phyloP scores from a whole-genome alignment of 2,113 vertebrate species.

The Columba janthina region DNA sequence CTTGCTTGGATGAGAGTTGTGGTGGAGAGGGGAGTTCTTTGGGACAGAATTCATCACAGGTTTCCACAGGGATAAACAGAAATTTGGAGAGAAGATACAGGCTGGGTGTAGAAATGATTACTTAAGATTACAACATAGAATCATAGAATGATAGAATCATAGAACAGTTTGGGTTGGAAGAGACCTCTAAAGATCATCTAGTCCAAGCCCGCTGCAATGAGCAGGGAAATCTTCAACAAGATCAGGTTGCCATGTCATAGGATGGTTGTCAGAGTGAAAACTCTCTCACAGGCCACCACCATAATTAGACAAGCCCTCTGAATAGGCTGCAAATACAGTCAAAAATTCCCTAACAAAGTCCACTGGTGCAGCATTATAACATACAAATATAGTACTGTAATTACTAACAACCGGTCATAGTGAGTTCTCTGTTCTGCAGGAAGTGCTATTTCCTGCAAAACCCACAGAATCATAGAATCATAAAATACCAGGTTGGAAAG shows the following conservation, averaged over 20 bases:
- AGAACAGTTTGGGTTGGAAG: no score
- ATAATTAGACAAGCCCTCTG: neutral
- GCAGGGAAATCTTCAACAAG: no score
- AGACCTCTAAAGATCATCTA: no score
- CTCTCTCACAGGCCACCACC: neutral
- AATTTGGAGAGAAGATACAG: neutral
- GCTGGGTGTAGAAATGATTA: neutral
- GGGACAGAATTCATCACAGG: neutral
- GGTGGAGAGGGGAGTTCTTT: neutral
- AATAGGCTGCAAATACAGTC: neutral
- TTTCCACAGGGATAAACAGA: neutral
- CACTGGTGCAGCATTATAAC: neutral
- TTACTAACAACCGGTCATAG: neutral
- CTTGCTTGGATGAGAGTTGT: neutral
- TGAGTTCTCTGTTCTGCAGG: neutral
- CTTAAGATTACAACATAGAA: neutral
- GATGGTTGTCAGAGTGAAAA: neutral
- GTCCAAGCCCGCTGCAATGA: no score
- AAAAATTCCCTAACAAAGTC: neutral
- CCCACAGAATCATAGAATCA: no score
- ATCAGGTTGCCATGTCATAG: neutral
- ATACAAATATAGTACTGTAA: neutral
- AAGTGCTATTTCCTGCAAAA: neutral
- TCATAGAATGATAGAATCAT: no score
- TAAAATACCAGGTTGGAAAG: no score